Conservation (phyloP, 2,113 vertebrate genomes). For the Chloropsis hardwickii region DNA sequence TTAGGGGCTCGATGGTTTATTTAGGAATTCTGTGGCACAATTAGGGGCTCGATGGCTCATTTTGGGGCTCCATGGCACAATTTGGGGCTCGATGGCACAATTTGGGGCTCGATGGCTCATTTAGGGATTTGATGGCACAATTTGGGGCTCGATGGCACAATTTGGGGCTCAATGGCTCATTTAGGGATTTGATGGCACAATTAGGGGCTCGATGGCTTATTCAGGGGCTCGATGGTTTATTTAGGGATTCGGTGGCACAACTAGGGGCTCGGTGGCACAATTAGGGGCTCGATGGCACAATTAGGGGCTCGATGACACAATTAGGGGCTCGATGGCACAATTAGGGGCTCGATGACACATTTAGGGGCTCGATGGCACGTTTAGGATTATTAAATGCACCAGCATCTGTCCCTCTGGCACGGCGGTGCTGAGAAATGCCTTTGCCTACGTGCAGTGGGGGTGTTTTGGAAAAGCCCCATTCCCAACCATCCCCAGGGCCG, state of each 20-base stretch:
- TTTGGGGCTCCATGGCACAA: not conserved
- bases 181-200: rapidly evolving
- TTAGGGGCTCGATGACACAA: rapidly evolving
- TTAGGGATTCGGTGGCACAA: rapidly evolving
- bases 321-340: rapidly evolving
- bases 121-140: rapidly evolving
- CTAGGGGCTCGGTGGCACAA: rapidly evolving
- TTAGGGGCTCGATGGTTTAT: not conserved
- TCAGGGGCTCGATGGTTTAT: rapidly evolving
- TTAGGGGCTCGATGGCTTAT: rapidly evolving
- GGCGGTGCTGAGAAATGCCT: not conserved
- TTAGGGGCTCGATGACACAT: not conserved
- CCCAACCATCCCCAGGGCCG: not conserved
- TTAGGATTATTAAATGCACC: not conserved
- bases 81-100: rapidly evolving
- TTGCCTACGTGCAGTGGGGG: not conserved
- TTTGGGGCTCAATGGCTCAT: rapidly evolving
- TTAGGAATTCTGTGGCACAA: too few species aligned
- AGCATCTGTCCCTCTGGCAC: rapidly evolving
- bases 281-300: rapidly evolving
- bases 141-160: rapidly evolving
- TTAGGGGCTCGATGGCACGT: not conserved
- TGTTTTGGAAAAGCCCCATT: not conserved
- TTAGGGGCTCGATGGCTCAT: rapidly evolving
- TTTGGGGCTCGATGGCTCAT: not conserved